Evolutionary conservation across 1,140 invertebrate species (phyloP), one percentile per base, ranked within the genome.

Genomic region (Bombus huntii): DNA sequence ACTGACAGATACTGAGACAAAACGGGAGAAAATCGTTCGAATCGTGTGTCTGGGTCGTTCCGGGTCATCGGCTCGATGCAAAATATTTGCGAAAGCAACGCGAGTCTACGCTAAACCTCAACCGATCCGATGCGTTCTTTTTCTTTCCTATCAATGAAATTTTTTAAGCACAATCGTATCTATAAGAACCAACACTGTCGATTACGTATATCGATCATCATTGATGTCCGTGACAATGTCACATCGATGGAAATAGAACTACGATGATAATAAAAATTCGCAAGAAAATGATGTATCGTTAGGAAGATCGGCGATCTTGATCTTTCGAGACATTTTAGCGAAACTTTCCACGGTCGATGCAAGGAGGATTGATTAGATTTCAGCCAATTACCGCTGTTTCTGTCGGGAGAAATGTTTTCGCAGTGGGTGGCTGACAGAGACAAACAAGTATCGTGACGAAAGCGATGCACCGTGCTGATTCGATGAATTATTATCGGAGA

Each of bases 301-400:
- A n/a, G 0, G 42, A 25, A 25, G 31, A 57, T n/a, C 13, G 47
- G 25, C 15, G 65, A 83, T 83, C 82, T 76, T 53, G 57, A 59
- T 79, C 18, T 47, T 18, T 37, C 22, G 31, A 37, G 47, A 53
- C 77, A 83, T 65, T 53, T 31, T 34, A 22, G 34, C 57, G 31
- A 77, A 75, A 82, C 62, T 88, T 88, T 86, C 79, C 65, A 28
- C 34, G 39, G 28, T 70, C 31, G 31, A 8, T 62, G 31, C 25
- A 10, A 37, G 31, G 15, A 79, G 72, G 89, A 89, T 88, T 76
- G 78, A 83, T 88, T 89, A 91, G 92, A 92, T 91, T 91, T 85
- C 86, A 88, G 87, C 82, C 89, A 92, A 92, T 92, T 92, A 85
- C 62, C 81, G 84, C 80, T 85, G 87, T 73, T 87, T 87, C 65